A percentile compares a stretch with the other conserved stretches of the same genome.
phyloP scores from a whole-genome alignment of 2,797 vertebrate species.

The Sebastolobus alascanus region DNA sequence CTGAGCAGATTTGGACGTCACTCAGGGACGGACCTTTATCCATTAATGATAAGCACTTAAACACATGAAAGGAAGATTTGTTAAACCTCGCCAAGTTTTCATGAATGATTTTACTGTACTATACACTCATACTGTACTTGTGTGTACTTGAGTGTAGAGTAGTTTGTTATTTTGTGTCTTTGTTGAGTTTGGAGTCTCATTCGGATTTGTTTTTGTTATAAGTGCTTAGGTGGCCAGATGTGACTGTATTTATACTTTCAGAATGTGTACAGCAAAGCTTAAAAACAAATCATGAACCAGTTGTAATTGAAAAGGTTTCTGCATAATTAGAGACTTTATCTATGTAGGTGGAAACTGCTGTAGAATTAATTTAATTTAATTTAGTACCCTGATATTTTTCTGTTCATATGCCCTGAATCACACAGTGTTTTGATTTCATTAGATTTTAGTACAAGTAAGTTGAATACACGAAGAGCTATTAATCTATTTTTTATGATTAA shows the following conservation, averaged over 20 bases:
- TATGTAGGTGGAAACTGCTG: neutral
- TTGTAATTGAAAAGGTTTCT: neutral
- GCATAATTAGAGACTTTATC: neutral
- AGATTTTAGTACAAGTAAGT: neutral
- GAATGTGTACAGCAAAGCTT: neutral
- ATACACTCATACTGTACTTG: neutral
- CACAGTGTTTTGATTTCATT: slow-evolving; percentile 2
- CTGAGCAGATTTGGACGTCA: slow-evolving; percentile 1
- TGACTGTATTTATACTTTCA: slow-evolving; percentile 4
- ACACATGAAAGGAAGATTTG: neutral
- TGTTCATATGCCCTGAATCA: slow-evolving; percentile 8
- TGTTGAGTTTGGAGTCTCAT: neutral
- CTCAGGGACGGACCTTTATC: neutral
- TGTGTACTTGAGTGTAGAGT: neutral
- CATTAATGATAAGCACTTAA: neutral
- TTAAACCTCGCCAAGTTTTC: neutral
- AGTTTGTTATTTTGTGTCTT: neutral
- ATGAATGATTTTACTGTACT: neutral
- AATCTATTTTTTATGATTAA: slow-evolving; percentile 35
- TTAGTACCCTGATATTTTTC: neutral
- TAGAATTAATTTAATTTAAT: neutral
- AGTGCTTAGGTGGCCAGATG: neutral
- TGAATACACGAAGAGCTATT: slow-evolving; percentile 7
- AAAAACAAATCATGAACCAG: neutral
- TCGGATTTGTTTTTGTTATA: neutral